These are phyloP conservation scores for Ceyx margarethae DNA, from an alignment of 2,113 vertebrate genomes.

Conservation along the genomic window DNA sequence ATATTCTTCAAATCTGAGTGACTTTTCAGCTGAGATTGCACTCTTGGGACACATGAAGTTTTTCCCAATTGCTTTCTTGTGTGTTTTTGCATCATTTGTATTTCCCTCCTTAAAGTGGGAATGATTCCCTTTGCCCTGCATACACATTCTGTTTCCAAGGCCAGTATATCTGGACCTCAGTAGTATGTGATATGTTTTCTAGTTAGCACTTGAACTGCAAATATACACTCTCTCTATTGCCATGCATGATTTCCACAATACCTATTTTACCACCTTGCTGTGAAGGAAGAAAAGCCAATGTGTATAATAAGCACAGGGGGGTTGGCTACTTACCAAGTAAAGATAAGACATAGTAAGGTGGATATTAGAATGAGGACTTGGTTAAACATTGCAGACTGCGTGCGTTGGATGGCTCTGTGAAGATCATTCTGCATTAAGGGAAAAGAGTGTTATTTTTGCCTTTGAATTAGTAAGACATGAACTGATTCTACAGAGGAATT, in stretches of 20 bases:
- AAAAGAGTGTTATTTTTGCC: slow-evolving; percentile 23
- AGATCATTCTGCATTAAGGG: slow-evolving; percentile 81
- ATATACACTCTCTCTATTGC: neutral
- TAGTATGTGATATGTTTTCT: neutral
- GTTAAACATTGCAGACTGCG: slow-evolving; percentile 88
- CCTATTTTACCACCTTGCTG: neutral
- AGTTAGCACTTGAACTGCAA: neutral
- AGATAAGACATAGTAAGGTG: slow-evolving; percentile 86
- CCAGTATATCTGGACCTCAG: neutral
- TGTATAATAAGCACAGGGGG: neutral
- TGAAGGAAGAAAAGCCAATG: neutral
- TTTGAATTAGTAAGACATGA: neutral
- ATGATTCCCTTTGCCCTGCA: neutral
- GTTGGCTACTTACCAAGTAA: slow-evolving; percentile 81
- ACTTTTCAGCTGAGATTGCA: neutral
- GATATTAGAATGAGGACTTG: slow-evolving; percentile 89
- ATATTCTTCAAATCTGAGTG: neutral
- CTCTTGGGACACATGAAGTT: neutral
- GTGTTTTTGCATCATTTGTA: neutral
- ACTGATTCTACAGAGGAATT: neutral
- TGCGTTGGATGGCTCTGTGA: slow-evolving; percentile 85
- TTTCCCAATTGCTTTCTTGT: neutral
- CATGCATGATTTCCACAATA: neutral
- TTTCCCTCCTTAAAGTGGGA: neutral
- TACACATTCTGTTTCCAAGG: neutral